Conservation (phyloP, 2,797 vertebrate genomes). For the Sarcophilus harrisii region DNA sequence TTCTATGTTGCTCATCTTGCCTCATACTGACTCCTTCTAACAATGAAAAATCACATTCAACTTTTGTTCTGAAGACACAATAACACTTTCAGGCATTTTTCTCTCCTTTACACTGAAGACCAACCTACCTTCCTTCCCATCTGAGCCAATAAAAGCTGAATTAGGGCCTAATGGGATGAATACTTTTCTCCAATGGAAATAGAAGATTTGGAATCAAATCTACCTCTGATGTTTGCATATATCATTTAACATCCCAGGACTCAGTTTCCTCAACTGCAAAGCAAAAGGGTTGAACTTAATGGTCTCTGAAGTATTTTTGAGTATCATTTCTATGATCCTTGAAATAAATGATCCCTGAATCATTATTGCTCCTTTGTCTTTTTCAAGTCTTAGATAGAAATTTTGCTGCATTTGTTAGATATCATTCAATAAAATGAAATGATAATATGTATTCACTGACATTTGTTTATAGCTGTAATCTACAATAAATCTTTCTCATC, state of each 20-base stretch:
- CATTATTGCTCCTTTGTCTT: neutral
- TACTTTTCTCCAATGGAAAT: neutral
- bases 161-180: neutral
- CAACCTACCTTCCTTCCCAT: neutral
- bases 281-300: neutral
- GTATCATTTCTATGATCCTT: neutral
- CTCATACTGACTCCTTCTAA: neutral
- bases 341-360: neutral
- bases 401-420: neutral
- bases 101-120: neutral
- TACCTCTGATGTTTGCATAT: neutral
- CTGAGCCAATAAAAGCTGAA: neutral
- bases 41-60: constrained; percentile 1
- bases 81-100: neutral
- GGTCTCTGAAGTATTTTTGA: neutral
- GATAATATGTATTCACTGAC: neutral
- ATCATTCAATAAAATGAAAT: neutral
- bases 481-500: neutral
- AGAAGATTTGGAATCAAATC: neutral
- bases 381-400: neutral
- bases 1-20: neutral
- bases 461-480: neutral
- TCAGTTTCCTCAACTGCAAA: neutral
- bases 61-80: constrained; percentile 5
- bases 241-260: neutral